Percentiles rank a stretch among this genome's conserved stretches.
Evolutionary conservation across 2,888 invertebrate species (phyloP).

Genomic region (Coronaproctus castanopsis): DNA sequence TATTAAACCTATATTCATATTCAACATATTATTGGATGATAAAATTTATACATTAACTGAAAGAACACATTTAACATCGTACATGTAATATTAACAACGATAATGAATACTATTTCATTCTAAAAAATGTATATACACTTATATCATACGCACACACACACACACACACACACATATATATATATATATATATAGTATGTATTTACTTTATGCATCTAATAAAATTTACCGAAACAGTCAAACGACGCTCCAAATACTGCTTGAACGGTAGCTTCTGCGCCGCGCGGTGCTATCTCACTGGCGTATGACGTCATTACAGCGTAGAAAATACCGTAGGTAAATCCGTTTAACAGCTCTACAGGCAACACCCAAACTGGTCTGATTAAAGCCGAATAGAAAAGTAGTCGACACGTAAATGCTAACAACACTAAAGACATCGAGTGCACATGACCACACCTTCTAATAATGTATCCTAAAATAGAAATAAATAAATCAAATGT

Average conservation of each 20-base stretch:
- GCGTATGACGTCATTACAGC: slow-evolving; percentile 77
- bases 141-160: too few species aligned
- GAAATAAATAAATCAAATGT: slow-evolving; percentile 17
- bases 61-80: too few species aligned
- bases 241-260: slow-evolving; percentile 70
- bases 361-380: slow-evolving; percentile 71
- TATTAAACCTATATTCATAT: too few species aligned
- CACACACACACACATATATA: too few species aligned
- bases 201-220: slow-evolving; percentile 1
- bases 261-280: slow-evolving; percentile 71
- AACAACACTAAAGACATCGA: slow-evolving; percentile 65
- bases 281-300: slow-evolving; percentile 57
- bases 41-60: too few species aligned
- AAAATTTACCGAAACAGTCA: slow-evolving; percentile 47
- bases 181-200: too few species aligned
- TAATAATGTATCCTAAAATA: slow-evolving; percentile 43
- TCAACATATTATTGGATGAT: too few species aligned
- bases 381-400: slow-evolving; percentile 54
- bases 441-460: slow-evolving; percentile 57
- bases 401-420: slow-evolving; percentile 57
- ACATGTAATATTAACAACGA: too few species aligned
- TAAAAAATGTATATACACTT: too few species aligned
- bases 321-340: slow-evolving; percentile 74
- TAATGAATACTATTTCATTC: too few species aligned
- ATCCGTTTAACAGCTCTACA: slow-evolving; percentile 66